phyloP scores from a whole-genome alignment of 2,888 invertebrate species.

The Hirtodrosophila duncani region DNA sequence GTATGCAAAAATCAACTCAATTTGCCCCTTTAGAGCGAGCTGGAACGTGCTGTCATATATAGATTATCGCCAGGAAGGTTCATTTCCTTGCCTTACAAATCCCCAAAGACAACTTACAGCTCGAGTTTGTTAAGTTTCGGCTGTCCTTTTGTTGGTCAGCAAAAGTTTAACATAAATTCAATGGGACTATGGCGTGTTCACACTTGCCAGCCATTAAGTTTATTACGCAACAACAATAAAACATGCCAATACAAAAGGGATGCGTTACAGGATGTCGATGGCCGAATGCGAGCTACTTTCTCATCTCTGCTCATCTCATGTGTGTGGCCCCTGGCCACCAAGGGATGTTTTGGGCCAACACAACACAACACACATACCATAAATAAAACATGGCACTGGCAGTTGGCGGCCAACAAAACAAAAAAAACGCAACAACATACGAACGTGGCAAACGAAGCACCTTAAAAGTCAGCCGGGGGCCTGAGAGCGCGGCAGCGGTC shows the following conservation, averaged over 20 bases:
- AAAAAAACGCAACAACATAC: conserved; percentile 22
- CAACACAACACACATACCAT: conserved; percentile 51
- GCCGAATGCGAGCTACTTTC: conserved; percentile 19
- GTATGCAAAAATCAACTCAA: conserved; percentile 27
- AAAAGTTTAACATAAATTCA: conserved; percentile 62
- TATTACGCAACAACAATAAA: conserved; percentile 71
- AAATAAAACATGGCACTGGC: conserved; percentile 67
- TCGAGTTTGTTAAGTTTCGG: conserved; percentile 25
- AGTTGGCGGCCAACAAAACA: conserved; percentile 7
- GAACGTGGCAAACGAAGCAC: conserved; percentile 36
- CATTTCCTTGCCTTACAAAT: conserved; percentile 39
- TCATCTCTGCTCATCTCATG: neutral
- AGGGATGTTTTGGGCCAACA: conserved; percentile 57
- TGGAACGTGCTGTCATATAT: conserved; percentile 45
- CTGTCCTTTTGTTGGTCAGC: conserved; percentile 54
- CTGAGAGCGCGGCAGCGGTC: conserved; percentile 2
- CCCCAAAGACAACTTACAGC: conserved; percentile 52
- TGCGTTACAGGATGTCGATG: conserved; percentile 16
- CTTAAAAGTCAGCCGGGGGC: conserved; percentile 45
- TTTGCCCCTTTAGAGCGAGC: conserved; percentile 11
- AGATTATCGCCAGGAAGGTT: conserved; percentile 45
- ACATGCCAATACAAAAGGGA: conserved; percentile 52
- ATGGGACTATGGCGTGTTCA: conserved; percentile 47
- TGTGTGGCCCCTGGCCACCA: conserved; percentile 44
- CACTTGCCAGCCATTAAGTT: conserved; percentile 70